Base-by-base conservation (phyloP, 2,888 invertebrate genomes). In the Onthophagus sagittarius region DNA sequence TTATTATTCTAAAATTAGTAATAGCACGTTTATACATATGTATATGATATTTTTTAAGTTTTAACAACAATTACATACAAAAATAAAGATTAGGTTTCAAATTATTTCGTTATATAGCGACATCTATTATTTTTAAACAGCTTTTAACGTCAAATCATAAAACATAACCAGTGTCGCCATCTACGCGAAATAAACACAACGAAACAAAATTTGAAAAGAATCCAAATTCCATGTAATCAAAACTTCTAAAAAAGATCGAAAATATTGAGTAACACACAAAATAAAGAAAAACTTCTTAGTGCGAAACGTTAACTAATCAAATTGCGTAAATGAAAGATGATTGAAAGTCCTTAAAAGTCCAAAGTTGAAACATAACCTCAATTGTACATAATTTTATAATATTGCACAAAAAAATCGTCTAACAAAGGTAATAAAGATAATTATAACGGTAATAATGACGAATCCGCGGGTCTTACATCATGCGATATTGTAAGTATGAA, bases 401-500 rank as follows among this genome's bases (percentile, higher is more conserved):
- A 53, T 53, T 4, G n/a, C n/a, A n/a, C 39, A 4, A 1, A 2
- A 23, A 23, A 23, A 23, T 53, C 39, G 4, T 53, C 1, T 53
- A 53, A 53, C 2, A 53, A 9, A 7, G 5, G 6, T 53, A 53
- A 53, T 11, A 53, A 2, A 53, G 39, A 53, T 53, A 53, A 53
- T 53, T 53, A 7, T 53, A 53, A 1, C 11, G 39, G 6, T 53
- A 53, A 53, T 53, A 31, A 67, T 67, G 67, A 2, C 31, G n/a
- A 67, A 15, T 23, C 5, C 67, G 31, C 23, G 67, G n/a, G 23
- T 23, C 5, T 31, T 67, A 67, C 32, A 15, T 67, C 0, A 13
- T 23, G 11, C n/a, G 6, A 15, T 67, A 67, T 23, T 32, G 67
- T 67, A 15, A 67, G 67, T 67, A 15, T 67, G n/a, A 67, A 67